Evolutionary conservation across 2,888 invertebrate genomes (phyloP).

Genomic region (Galeruca laticollis): DNA sequence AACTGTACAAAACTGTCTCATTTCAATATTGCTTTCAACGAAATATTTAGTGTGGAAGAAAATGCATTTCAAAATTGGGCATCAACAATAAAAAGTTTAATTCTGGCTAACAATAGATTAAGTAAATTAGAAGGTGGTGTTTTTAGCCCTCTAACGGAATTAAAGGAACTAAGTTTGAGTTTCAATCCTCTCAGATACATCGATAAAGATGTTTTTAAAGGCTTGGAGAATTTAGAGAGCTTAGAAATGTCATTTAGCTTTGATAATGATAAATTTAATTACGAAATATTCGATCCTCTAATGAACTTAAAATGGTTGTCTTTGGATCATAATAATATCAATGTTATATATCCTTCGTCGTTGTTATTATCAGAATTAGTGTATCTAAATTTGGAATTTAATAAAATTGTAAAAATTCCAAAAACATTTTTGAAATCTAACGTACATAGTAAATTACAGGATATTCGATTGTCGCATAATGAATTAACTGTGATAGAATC

Average conservation of each 20-base stretch:
- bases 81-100: constrained; percentile 81
- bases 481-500: constrained; percentile 77
- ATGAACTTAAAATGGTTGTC: constrained; percentile 85
- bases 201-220: constrained; percentile 83
- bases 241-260: constrained; percentile 77
- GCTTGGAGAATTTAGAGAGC: constrained; percentile 82
- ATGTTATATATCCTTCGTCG: constrained; percentile 78
- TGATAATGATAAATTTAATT: constrained; percentile 18
- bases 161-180: constrained; percentile 90
- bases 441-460: constrained; percentile 77
- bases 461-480: constrained; percentile 87
- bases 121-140: constrained; percentile 78
- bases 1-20: constrained; percentile 84
- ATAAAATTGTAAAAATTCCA: constrained; percentile 80
- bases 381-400: constrained; percentile 89
- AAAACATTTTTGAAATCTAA: constrained; percentile 74
- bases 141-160: constrained; percentile 79
- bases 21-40: constrained; percentile 90
- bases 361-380: constrained; percentile 79
- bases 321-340: constrained; percentile 88
- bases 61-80: constrained; percentile 86
- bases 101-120: constrained; percentile 87
- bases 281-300: constrained; percentile 79
- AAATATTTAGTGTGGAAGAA: constrained; percentile 81
- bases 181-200: constrained; percentile 90